Conservation (phyloP, 2,888 invertebrate genomes). For the Leucania comma region DNA sequence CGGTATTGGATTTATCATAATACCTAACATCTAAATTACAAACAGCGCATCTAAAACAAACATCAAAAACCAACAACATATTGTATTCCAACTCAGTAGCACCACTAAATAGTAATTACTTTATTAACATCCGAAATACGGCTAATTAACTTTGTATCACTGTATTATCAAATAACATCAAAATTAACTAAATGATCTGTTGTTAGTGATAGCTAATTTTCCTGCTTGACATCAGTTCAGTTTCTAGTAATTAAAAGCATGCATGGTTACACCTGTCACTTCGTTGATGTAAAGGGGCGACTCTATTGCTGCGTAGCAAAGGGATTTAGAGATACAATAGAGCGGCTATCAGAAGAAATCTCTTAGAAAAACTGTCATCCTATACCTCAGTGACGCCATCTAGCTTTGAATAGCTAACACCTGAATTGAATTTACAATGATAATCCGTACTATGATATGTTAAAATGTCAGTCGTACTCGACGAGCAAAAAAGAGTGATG, state of each 20-base stretch:
- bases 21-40: not conserved
- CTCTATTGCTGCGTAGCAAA: constrained; percentile 1
- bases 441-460: too few relatives aligned
- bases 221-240: not conserved
- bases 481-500: too few relatives aligned
- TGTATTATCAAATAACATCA: constrained; percentile 33
- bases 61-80: constrained; percentile 2
- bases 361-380: too few relatives aligned
- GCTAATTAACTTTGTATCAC: constrained; percentile 34
- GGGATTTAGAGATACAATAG: too few relatives aligned
- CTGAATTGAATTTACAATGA: too few relatives aligned
- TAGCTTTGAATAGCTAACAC: too few relatives aligned
- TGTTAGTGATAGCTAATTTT: constrained; percentile 9
- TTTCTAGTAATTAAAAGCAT: constrained; percentile 48
- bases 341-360: too few relatives aligned
- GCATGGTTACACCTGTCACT: constrained; percentile 22
- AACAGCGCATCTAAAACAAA: constrained; percentile 5
- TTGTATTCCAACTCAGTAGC: not conserved
- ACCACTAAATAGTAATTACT: constrained; percentile 23
- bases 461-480: too few relatives aligned
- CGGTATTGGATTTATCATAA: not conserved
- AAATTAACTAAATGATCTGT: constrained; percentile 38
- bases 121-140: constrained; percentile 1
- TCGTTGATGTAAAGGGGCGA: constrained; percentile 19
- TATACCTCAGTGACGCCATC: too few relatives aligned